phyloP scores from a whole-genome alignment of 2,113 vertebrate species.

The Rhea pennata region DNA sequence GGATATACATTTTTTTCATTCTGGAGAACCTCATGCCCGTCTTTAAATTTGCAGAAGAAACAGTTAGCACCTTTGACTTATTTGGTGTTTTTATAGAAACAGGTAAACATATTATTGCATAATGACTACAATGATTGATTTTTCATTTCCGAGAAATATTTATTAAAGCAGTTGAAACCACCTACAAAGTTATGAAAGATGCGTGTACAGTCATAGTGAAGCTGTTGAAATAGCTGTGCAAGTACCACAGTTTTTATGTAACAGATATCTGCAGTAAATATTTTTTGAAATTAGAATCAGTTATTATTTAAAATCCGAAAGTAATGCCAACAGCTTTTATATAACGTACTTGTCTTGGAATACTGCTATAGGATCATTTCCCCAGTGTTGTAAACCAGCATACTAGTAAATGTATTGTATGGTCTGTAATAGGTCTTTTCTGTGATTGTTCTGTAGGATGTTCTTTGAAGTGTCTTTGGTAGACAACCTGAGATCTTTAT shows the following conservation, averaged over 20 bases:
- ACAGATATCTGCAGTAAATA: neutral
- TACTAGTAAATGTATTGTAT: neutral
- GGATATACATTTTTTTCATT: neutral
- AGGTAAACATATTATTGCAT: neutral
- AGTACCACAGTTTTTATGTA: neutral
- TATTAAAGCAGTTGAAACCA: constrained; percentile 27
- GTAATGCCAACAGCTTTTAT: neutral
- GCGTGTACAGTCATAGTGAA: neutral
- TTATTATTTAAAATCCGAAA: neutral
- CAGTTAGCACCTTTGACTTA: neutral
- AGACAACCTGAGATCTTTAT: neutral
- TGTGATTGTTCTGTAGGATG: neutral
- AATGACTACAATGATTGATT: neutral
- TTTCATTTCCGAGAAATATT: constrained; percentile 11
- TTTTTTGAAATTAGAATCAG: neutral
- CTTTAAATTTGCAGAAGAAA: neutral
- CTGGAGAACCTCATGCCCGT: neutral
- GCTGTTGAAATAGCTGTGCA: constrained; percentile 6
- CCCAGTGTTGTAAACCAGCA: neutral
- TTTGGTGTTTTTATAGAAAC: neutral
- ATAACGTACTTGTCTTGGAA: neutral
- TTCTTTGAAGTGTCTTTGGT: neutral
- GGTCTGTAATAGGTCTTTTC: neutral
- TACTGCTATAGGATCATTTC: neutral
- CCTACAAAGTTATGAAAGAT: constrained; percentile 11